phyloP scores from a whole-genome alignment of 2,888 invertebrate species.

The Acronicta alni region DNA sequence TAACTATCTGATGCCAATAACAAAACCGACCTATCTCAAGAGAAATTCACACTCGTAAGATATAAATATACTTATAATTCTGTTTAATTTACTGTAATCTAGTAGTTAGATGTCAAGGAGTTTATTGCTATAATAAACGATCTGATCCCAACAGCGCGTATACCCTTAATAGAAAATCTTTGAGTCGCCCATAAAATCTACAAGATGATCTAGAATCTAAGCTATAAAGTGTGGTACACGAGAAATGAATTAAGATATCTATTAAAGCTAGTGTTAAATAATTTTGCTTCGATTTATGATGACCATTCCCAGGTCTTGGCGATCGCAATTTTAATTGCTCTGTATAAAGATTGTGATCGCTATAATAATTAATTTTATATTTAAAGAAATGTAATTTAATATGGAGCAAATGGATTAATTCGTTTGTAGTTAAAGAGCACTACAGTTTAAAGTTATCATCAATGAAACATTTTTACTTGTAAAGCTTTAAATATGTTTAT shows the following conservation, averaged over 20 bases:
- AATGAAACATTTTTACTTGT: no score
- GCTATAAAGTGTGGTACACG: slow-evolving; percentile 38
- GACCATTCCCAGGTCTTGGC: neutral
- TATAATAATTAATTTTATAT: slow-evolving; percentile 28
- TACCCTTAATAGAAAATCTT: slow-evolving; percentile 42
- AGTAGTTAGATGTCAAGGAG: slow-evolving; percentile 36
- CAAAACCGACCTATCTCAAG: neutral
- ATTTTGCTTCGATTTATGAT: slow-evolving; percentile 36
- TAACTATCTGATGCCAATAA: neutral
- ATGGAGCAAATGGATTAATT: neutral
- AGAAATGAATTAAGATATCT: slow-evolving; percentile 49
- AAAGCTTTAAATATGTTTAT: no score
- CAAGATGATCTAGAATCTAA: slow-evolving; percentile 31
- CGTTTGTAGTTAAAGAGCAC: neutral
- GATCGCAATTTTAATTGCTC: slow-evolving; percentile 22
- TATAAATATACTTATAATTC: slow-evolving; percentile 11
- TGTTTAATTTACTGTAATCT: slow-evolving; percentile 33
- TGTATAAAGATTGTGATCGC: slow-evolving; percentile 10
- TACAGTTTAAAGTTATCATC: neutral
- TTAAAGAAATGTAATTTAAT: neutral
- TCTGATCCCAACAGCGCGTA: slow-evolving; percentile 17
- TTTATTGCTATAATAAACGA: slow-evolving; percentile 46
- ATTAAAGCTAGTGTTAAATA: slow-evolving; percentile 36
- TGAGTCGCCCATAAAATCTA: slow-evolving; percentile 27
- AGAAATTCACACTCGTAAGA: neutral